Conservation (phyloP, 2,888 invertebrate genomes). For the Phortica magna region DNA sequence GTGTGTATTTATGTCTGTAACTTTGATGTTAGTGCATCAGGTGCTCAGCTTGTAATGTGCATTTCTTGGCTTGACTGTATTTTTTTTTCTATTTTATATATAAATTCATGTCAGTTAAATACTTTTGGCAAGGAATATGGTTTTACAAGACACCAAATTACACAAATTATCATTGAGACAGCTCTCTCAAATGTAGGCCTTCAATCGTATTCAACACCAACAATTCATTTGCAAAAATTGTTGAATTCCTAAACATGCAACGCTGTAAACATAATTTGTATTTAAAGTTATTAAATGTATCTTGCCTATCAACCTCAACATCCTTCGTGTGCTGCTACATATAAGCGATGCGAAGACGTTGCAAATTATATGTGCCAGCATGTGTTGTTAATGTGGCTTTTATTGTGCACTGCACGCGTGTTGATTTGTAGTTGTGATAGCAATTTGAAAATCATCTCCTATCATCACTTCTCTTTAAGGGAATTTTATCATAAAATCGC, state of each 20-base stretch:
- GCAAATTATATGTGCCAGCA: slow-evolving; percentile 3
- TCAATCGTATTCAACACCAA: too few species aligned
- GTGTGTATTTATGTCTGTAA: slow-evolving; percentile 8
- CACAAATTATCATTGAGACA: too few species aligned
- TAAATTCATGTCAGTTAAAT: not conserved
- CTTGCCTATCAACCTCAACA: slow-evolving; percentile 46
- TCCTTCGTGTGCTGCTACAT: not conserved
- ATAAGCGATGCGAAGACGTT: not conserved
- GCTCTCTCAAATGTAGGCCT: too few species aligned
- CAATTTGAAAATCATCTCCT: not conserved
- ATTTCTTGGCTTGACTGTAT: slow-evolving; percentile 11
- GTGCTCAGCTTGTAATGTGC: slow-evolving; percentile 1
- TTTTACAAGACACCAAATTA: not conserved
- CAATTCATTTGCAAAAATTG: too few species aligned
- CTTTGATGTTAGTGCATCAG: slow-evolving; percentile 12
- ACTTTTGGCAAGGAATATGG: not conserved
- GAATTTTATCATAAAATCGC: slow-evolving; percentile 19
- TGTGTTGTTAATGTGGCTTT: slow-evolving; percentile 3
- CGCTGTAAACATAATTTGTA: too few species aligned
- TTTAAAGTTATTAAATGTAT: too few species aligned
- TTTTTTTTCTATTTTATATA: not conserved
- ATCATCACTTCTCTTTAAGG: not conserved
- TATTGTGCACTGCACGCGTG: slow-evolving; percentile 9
- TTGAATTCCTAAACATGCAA: too few species aligned
- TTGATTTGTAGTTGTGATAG: slow-evolving; percentile 25